phyloP scores from a whole-genome alignment of 2,888 invertebrate species.

The Lycaena phlaeas region DNA sequence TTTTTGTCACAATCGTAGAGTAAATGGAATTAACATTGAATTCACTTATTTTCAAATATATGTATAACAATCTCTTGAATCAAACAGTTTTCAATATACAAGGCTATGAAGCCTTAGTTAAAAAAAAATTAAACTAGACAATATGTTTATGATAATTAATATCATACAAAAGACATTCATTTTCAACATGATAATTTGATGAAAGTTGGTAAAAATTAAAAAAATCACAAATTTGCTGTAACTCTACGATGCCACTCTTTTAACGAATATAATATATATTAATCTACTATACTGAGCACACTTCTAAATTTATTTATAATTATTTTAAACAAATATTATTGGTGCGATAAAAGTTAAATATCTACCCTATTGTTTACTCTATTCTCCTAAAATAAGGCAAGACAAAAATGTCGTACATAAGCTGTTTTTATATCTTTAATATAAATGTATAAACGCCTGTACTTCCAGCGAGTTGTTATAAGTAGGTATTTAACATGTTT shows the following conservation, averaged over 20 bases:
- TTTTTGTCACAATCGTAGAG: not conserved
- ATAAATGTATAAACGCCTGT: too few relatives aligned
- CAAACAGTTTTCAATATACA: not conserved
- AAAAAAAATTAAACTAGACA: too few relatives aligned
- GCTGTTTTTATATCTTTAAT: not conserved
- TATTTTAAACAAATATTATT: slow-evolving; percentile 7
- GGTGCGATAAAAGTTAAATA: slow-evolving; percentile 21
- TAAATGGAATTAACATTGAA: not conserved
- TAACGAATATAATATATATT: not conserved
- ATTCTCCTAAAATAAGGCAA: not conserved
- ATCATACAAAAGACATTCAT: not conserved
- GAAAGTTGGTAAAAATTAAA: too few relatives aligned
- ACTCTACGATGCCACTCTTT: slow-evolving; percentile 7
- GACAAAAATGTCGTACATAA: not conserved
- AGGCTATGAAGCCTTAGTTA: too few relatives aligned
- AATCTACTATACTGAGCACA: slow-evolving; percentile 5
- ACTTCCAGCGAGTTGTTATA: not conserved
- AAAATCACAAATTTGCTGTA: not conserved
- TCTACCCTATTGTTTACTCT: slow-evolving; percentile 15
- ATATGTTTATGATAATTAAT: not conserved
- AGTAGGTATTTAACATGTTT: too few relatives aligned
- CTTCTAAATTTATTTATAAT: not conserved
- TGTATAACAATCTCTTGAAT: not conserved
- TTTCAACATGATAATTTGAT: too few relatives aligned
- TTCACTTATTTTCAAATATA: not conserved